phyloP scores from a whole-genome alignment of 2,888 invertebrate species.

The Dolomedes plantarius region DNA sequence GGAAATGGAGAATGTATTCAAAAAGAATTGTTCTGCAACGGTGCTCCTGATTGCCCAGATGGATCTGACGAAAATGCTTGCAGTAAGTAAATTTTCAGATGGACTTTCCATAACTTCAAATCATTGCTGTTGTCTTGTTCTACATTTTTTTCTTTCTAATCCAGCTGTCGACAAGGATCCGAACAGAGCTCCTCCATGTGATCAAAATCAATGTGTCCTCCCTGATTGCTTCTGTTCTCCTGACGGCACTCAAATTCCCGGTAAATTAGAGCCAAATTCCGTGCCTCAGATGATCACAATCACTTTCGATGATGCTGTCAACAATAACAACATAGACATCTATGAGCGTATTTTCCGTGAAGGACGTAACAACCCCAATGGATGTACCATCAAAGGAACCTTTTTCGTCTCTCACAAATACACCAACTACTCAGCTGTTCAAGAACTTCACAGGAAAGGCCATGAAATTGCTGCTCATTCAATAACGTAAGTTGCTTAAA shows the following conservation, averaged over 20 bases:
- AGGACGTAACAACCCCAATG: constrained; percentile 76
- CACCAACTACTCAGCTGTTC: constrained; percentile 76
- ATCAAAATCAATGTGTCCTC: constrained; percentile 75
- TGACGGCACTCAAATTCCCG: constrained; percentile 76
- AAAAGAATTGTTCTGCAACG: constrained; percentile 94
- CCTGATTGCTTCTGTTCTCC: constrained; percentile 77
- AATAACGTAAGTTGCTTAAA: constrained; percentile 82
- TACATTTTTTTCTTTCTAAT: constrained; percentile 28
- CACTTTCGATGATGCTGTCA: constrained; percentile 76
- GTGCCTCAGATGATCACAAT: constrained; percentile 77
- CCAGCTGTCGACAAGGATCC: constrained; percentile 76
- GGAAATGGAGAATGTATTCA: constrained; percentile 95
- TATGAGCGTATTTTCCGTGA: constrained; percentile 75
- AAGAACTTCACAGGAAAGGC: constrained; percentile 81
- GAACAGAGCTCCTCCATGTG: constrained; percentile 75
- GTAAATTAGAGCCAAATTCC: constrained; percentile 74
- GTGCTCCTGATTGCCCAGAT: constrained; percentile 93
- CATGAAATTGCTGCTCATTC: constrained; percentile 95
- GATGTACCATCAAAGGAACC: constrained; percentile 75
- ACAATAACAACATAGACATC: constrained; percentile 77
- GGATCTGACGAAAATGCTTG: constrained; percentile 97
- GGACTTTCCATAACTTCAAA: too few species aligned
- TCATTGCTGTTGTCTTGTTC: too few species aligned
- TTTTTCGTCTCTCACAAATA: constrained; percentile 77
- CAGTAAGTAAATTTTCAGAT: constrained; percentile 83